Evolutionary conservation across 1,140 invertebrate genomes (phyloP), one percentile per base, ranked within the genome.

Genomic region (Saxidomus purpurata): DNA sequence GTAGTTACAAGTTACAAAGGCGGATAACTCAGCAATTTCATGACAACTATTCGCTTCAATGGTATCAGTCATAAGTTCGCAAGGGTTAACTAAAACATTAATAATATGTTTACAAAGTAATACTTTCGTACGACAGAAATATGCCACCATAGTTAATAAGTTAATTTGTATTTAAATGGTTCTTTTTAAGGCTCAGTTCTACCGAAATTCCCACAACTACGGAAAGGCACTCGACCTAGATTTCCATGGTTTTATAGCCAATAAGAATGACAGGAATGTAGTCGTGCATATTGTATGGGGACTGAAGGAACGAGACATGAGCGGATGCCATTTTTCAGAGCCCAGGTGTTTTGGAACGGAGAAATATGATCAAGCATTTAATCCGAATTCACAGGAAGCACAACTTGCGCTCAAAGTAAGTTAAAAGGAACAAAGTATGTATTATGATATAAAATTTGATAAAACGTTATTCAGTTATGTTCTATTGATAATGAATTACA

Each of bases 211-310:
- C 43, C 87, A 91, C 82, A 89, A 91, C 83, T 91, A 91, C 59
- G 83, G 87, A 1, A 83, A 80, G 31, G 90, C 90, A 8, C 69
- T 84, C 6, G 34, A 79, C 3, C 76, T 69, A n/a, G 81, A 85
- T 40, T 79, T 80, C 22, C 81, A 84, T 31, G 61, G 61, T 22
- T 89, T 89, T 69, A 74, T 85, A 25, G 67, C 88, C 17, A 89
- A 61, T 79, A 81, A 89, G 34, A 59, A 63, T 9, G 82, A 89
- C 38, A 63, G 55, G n/a, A 85, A 63, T 19, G 88, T 85, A 0
- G 82, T 69, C 9, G 87, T 93, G 22, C 84, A 86, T 49, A 71
- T 94, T 49, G 91, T 90, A 13, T 94, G 93, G 93, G 93, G 93
- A 17, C 80, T 94, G 11, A 86, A 81, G 63, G 83, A 92, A 47